phyloP scores from a whole-genome alignment of 2,888 invertebrate species.

The Drosophila fulvimacula region DNA sequence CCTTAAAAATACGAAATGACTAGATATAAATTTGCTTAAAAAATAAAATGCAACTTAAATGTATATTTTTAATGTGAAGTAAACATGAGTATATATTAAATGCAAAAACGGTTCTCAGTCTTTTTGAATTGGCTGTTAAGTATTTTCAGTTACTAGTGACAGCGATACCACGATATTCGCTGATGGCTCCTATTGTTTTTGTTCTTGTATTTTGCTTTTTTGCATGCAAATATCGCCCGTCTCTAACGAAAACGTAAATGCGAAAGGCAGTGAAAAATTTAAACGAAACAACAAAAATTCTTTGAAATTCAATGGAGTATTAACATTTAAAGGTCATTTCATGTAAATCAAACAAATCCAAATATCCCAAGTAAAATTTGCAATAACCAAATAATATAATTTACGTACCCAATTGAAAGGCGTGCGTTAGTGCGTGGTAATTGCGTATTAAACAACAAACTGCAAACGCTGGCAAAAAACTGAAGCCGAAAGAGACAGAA shows the following conservation, averaged over 20 bases:
- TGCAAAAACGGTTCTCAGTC: neutral
- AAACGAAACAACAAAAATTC: conserved; percentile 47
- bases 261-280: conserved; percentile 60
- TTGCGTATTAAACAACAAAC: conserved; percentile 78
- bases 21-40: neutral
- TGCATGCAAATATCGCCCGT: conserved; percentile 30
- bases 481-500: conserved; percentile 29
- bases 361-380: conserved; percentile 14
- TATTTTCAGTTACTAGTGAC: conserved; percentile 12
- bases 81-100: neutral
- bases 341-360: conserved; percentile 18
- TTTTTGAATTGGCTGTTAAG: neutral
- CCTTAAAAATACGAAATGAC: neutral
- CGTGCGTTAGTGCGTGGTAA: conserved; percentile 60
- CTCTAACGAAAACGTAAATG: conserved; percentile 61
- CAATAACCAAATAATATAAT: neutral
- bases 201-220: conserved; percentile 2
- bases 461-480: conserved; percentile 59
- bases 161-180: conserved; percentile 24
- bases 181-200: neutral
- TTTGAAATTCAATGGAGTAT: conserved; percentile 43
- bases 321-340: conserved; percentile 22
- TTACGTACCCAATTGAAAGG: conserved; percentile 14
- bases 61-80: no score
- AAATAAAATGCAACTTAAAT: conserved; percentile 4